Evolutionary conservation across 2,888 invertebrate genomes (phyloP), one percentile per base, ranked within the genome.

Genomic region (Tortrix viridana): DNA sequence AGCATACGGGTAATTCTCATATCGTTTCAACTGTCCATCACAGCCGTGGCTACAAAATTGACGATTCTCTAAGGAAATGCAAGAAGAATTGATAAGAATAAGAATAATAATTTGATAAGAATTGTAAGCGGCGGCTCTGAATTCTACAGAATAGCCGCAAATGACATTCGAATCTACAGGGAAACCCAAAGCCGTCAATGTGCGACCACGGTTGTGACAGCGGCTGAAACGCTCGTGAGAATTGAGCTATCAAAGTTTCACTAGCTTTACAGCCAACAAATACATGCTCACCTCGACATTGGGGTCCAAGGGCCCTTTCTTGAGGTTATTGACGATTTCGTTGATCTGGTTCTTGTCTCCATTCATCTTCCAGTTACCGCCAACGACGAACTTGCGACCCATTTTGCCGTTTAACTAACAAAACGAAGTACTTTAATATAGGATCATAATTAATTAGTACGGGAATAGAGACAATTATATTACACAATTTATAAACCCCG

Each of bases 351-450:
- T 93, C 85, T 97, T 98, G 74, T 94, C 95, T 49, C 99, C 99
- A 84, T 99, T 99, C 99, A 99, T 98, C 92, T 99, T 99, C 99
- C 99, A 99, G 93, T 99, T 99, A 60, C 99, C 99, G 74, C 99
- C 99, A 80, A 99, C 99, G 81, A 98, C 98, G 90, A 99, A 99
- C 94, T 97, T 98, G 74, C 99, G 95, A 65, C 91, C 89, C 95
- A 96, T 96, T 76, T 93, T 70, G 63, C 20, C 48, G 49, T 65
- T 67, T 66, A 64, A 54, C 55, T 54, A 69, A 68, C 62, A 26
- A 46, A 23, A 54, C 47, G 59, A 44, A 50, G 12, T 12, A 12
- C 0, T 1, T 12, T 3, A 32, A 50, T 54, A 20, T 26, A 26
- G 38, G n/a, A n/a, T n/a, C 23, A 5, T 38, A 7, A 1, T 18